Base-by-base conservation (phyloP, 2,113 vertebrate genomes). In the Bostrychus sinensis region DNA sequence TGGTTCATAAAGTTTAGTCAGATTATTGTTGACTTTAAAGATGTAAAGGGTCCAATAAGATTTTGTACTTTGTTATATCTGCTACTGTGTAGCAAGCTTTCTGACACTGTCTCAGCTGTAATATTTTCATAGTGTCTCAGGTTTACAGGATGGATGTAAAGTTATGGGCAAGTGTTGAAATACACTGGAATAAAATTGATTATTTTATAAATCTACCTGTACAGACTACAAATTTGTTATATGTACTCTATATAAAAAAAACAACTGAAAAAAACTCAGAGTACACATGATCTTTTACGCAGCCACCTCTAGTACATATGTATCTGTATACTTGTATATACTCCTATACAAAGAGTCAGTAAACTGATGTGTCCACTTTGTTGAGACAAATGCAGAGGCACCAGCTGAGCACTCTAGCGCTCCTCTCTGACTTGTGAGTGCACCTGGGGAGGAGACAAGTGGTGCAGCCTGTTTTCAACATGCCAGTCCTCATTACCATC, bases 71-170 rank as follows among this genome's bases (percentile, higher is more conserved):
- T 19, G 84, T 86, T 84, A 63, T 87, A 89, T 91, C 92, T 95
- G 97, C 97, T 99, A 98, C 97, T 68, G 86, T 98, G 97, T 98
- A 98, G 97, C 96, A 92, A 90, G 81, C 62, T 86, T 68, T 90
- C 87, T 83, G 86, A 89, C 88, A 16, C 58, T 72, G 81, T 67
- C 75, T 86, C 92, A 95, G 94, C 93, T 95, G 91, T 94, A 91
- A 83, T 72, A 80, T 78, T 81, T 89, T 89, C 74, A 61, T 88
- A 81, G 78, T 89, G 90, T 92, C 90, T 93, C 76, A 89, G 94
- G 90, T 92, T 91, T 89, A 84, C 89, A 90, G 78, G 80, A 91
- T 94, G 78, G 80, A 91, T 94, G 92, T 92, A 91, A 46, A 89
- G 77, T 92, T 93, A 94, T 91, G 90, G 91, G 88, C 78, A 88